Conservation (phyloP, 1,140 invertebrate genomes). For the Cepaea nemoralis region DNA sequence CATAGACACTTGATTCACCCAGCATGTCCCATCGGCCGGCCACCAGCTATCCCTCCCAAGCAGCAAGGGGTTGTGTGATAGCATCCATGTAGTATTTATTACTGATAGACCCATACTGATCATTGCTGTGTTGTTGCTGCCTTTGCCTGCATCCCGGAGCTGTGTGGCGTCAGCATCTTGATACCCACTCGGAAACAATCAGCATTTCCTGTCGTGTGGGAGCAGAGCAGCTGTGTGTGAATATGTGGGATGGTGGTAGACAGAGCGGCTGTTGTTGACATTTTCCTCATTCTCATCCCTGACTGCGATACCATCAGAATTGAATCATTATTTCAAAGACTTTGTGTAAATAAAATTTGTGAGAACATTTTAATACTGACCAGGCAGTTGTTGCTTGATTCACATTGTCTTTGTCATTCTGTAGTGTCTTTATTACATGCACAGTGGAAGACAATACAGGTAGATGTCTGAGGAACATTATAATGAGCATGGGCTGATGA, state of each 20-base stretch:
- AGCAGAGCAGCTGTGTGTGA: background rate
- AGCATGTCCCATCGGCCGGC: background rate
- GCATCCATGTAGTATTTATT: background rate
- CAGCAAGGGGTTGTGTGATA: background rate
- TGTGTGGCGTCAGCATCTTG: background rate
- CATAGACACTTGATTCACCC: background rate
- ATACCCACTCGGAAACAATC: background rate
- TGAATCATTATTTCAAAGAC: background rate
- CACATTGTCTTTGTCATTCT: too few relatives aligned
- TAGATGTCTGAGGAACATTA: too few relatives aligned
- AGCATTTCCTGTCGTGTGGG: background rate
- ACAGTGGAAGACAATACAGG: too few relatives aligned
- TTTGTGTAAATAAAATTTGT: constrained; percentile 12
- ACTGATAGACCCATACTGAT: background rate
- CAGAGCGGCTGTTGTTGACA: background rate
- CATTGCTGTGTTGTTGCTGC: background rate
- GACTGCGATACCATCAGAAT: constrained; percentile 1
- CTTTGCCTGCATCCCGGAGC: background rate
- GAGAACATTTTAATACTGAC: constrained; percentile 7
- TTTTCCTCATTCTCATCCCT: background rate
- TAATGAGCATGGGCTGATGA: too few relatives aligned
- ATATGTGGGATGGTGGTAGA: background rate
- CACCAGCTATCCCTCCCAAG: background rate
- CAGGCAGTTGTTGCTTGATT: too few relatives aligned
- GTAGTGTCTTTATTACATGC: too few relatives aligned